Evolutionary conservation across 2,797 vertebrate genomes (phyloP).

Genomic region (Crenuchus spilurus): DNA sequence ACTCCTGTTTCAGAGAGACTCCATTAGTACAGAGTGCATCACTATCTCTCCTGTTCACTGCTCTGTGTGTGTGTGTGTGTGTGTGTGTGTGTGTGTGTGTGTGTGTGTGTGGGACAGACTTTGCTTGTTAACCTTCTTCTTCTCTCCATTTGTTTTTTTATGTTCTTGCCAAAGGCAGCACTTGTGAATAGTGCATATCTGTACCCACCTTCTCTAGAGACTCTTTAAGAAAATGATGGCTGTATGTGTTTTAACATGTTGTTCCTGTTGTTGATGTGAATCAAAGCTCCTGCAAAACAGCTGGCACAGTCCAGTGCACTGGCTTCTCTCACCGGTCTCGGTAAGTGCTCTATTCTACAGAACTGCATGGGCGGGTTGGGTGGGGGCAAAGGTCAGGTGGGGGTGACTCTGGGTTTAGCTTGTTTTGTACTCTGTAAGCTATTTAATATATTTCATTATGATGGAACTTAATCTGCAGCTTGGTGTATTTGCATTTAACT

Average conservation of each 20-base stretch:
- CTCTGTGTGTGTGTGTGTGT: constrained; percentile 62
- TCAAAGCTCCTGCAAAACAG: constrained; percentile 99
- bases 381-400: constrained; percentile 63
- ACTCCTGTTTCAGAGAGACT: constrained; percentile 59
- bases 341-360: constrained; percentile 88
- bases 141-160: constrained; percentile 79
- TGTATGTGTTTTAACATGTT: constrained; percentile 99
- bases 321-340: constrained; percentile 99
- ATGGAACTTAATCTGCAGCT: constrained; percentile 8
- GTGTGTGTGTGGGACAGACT: constrained; percentile 72
- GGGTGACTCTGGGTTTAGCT: constrained; percentile 41
- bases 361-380: constrained; percentile 75
- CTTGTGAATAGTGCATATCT: constrained; percentile 93
- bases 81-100: constrained; percentile 72
- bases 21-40: constrained; percentile 78
- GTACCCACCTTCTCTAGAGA: constrained; percentile 89
- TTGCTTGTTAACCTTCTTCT: constrained; percentile 84
- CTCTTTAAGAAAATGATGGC: constrained; percentile 96
- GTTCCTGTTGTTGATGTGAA: constrained; percentile 99
- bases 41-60: constrained; percentile 70
- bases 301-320: constrained; percentile 99
- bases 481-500: background rate
- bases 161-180: constrained; percentile 90
- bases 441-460: background rate
- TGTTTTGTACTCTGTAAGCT: constrained; percentile 3